Evolutionary conservation across 2,888 invertebrate genomes (phyloP).

Genomic region (Pristionchus exspectatus): DNA sequence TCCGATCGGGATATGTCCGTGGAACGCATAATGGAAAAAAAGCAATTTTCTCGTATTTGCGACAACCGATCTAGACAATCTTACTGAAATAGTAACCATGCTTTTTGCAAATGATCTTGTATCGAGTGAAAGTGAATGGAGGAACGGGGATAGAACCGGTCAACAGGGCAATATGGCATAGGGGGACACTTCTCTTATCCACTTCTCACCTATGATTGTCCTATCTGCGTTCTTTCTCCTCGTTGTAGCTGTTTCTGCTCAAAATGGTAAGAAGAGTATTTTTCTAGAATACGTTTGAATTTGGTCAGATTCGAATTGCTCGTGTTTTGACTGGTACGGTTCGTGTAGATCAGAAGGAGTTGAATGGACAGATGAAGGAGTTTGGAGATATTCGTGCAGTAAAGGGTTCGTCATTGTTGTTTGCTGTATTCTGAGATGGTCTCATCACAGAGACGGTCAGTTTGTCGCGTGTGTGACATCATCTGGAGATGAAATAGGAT

Average conservation of each 20-base stretch:
- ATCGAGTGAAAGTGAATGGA: slow-evolving; percentile 23
- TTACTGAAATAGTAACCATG: background rate
- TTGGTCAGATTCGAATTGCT: background rate
- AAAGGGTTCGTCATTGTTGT: background rate
- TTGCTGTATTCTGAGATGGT: background rate
- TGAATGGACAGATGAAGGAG: slow-evolving; percentile 73
- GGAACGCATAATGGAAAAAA: too few species aligned
- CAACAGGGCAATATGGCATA: slow-evolving; percentile 27
- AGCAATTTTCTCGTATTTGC: too few species aligned
- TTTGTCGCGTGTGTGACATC: slow-evolving; percentile 30
- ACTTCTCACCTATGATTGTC: background rate
- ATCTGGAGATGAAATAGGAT: slow-evolving; percentile 3
- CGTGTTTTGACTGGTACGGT: slow-evolving; percentile 74
- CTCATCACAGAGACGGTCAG: background rate
- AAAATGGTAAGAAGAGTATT: background rate
- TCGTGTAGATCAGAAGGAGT: slow-evolving; percentile 67
- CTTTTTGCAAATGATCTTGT: background rate
- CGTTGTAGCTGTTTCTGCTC: background rate
- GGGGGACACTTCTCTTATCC: background rate
- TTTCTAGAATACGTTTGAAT: background rate
- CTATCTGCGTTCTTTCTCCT: background rate
- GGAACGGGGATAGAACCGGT: slow-evolving; percentile 44
- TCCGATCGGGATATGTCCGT: too few species aligned
- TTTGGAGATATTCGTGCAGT: slow-evolving; percentile 73
- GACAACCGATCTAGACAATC: too few species aligned